phyloP scores from a whole-genome alignment of 2,113 vertebrate genomes.

The Ameiurus melas region DNA sequence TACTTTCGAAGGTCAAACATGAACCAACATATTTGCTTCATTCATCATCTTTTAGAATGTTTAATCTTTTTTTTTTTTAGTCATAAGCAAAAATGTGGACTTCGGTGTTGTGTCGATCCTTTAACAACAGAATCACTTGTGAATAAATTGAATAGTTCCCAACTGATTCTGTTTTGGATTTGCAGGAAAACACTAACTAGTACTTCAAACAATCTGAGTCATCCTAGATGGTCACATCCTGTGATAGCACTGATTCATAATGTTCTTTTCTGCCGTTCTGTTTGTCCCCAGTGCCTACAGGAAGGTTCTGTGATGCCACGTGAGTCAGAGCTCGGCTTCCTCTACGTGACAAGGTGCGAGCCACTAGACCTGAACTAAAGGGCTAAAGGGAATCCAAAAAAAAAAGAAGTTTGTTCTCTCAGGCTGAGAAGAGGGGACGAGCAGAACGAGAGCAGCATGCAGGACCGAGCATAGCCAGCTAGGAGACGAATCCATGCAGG shows the following conservation, averaged over 20 bases:
- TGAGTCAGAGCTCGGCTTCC: constrained; percentile 2
- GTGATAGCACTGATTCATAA: not conserved
- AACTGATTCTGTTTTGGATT: not conserved
- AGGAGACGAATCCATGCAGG: constrained; percentile 66
- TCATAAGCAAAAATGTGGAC: not conserved
- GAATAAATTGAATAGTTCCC: not conserved
- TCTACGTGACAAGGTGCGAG: constrained; percentile 14
- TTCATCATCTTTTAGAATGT: not conserved
- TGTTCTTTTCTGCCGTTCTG: constrained; percentile 19
- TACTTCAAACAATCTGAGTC: not conserved
- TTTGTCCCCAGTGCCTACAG: constrained; percentile 26
- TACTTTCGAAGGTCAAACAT: not conserved
- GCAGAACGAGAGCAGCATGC: not conserved
- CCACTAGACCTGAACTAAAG: constrained; percentile 6
- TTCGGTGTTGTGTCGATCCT: not conserved
- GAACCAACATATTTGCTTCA: not conserved
- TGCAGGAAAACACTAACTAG: not conserved
- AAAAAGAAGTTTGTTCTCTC: not conserved
- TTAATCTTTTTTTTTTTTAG: not conserved
- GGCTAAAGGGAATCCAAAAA: constrained; percentile 1
- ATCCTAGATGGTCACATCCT: not conserved
- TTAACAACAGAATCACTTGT: not conserved
- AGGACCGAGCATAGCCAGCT: constrained; percentile 32
- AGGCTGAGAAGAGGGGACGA: constrained; percentile 9
- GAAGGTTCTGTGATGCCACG: not conserved